Evolutionary conservation across 2,888 invertebrate genomes (phyloP).

Genomic region (Patella caerulea): DNA sequence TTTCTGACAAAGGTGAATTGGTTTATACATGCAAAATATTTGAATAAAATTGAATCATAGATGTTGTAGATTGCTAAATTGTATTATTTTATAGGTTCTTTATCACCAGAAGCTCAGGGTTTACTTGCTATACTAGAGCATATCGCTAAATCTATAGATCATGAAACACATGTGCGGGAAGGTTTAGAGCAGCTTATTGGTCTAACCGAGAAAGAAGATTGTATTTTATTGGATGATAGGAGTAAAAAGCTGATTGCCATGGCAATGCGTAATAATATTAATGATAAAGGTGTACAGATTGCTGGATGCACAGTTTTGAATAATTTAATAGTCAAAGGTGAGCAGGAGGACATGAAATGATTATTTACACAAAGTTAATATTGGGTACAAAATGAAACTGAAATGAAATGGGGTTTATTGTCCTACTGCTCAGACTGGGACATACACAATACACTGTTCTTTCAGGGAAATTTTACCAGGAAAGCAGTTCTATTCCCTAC

Average conservation of each 20-base stretch:
- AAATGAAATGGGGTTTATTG: no score
- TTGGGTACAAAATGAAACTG: no score
- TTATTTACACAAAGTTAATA: no score
- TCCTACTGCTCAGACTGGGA: no score
- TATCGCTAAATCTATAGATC: conserved; percentile 57
- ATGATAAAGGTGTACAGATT: conserved; percentile 55
- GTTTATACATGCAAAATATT: no score
- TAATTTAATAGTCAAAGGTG: conserved; percentile 59
- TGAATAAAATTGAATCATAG: no score
- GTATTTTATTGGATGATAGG: conserved; percentile 47
- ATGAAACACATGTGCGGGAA: conserved; percentile 59
- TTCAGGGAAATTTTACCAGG: no score
- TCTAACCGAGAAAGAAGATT: conserved; percentile 47
- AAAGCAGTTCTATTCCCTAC: no score
- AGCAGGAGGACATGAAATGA: background rate
- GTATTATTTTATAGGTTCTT: conserved; percentile 38
- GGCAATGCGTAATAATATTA: conserved; percentile 64
- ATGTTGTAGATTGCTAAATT: background rate
- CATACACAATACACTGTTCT: no score
- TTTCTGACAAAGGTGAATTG: no score
- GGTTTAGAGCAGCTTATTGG: conserved; percentile 58
- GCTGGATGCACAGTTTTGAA: conserved; percentile 59
- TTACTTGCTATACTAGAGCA: conserved; percentile 56
- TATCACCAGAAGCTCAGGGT: conserved; percentile 54
- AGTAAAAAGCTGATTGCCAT: conserved; percentile 61